Evolutionary conservation across 2,113 vertebrate genomes (phyloP), one percentile per base, ranked within the genome.

Genomic region (Sinosuthora webbiana): DNA sequence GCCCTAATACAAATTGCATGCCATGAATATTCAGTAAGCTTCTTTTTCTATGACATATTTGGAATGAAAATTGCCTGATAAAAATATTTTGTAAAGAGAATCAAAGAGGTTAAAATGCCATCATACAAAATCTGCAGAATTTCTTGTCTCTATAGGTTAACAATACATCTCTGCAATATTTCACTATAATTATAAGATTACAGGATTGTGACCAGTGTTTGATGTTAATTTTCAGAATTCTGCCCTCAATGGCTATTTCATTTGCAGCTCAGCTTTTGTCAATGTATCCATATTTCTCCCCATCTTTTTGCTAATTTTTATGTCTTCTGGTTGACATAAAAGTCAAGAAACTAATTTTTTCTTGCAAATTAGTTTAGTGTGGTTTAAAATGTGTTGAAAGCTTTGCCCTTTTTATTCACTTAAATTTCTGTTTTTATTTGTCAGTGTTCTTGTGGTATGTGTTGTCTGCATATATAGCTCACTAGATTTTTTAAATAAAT

Each of bases 41-140:
- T 69, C 14, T 59, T 41, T 68, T 90, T 84, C 57, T 50, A 14
- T 65, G 16, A 45, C n/a, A 85, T 76, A 83, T 89, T 89, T 76
- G 76, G 50, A 89, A 83, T 22, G 17, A 85, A 79, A 85, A 76
- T 39, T 93, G 41, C 31, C 75, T 77, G 27, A 57, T 65, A 84
- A 87, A 90, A 91, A 64, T 71, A 44, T 87, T 91, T 91, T 87
- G 11, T 59, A 92, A 87, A 89, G 28, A 68, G 17, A 92, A 44
- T 64, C 30, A 80, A 60, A 70, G 27, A 79, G 37, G 62, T 89
- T 89, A 69, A 89, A 93, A 73, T 67, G 13, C 9, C 21, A 49
- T 45, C 3, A 37, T 68, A 52, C 1, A 57, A 56, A 76, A 78
- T 81, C 10, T 62, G 16, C 23, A 82, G 56, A 68, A 75, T 82